A percentile compares a stretch with the other conserved stretches of the same genome.
Conservation (phyloP, 2,113 vertebrate genomes). For the Salvelinus fontinalis region DNA sequence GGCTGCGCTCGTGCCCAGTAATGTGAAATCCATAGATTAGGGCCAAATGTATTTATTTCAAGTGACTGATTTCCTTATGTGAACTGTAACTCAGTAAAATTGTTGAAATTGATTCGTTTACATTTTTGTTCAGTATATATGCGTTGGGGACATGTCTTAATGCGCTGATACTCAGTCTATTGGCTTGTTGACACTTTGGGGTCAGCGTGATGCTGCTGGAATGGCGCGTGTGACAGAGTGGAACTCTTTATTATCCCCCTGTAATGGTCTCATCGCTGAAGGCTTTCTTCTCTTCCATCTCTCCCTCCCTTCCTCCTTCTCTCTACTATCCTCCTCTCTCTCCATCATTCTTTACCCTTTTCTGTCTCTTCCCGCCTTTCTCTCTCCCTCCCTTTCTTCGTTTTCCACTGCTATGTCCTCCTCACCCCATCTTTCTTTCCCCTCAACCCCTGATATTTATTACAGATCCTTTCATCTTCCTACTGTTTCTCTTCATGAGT, state of each 20-base stretch:
- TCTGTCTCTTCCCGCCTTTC: not conserved
- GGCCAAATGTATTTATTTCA: no score
- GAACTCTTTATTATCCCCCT: conserved; percentile 64
- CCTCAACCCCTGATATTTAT: conserved; percentile 43
- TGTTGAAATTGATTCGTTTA: no score
- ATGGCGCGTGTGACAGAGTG: conserved; percentile 74
- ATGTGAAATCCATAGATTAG: no score
- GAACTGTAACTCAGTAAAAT: no score
- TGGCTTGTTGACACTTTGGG: conserved; percentile 79
- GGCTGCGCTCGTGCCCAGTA: no score
- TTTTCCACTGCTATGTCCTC: not conserved
- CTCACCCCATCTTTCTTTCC: not conserved
- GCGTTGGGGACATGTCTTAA: conserved; percentile 53
- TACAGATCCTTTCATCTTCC: conserved; percentile 11
- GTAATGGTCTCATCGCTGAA: conserved; percentile 72
- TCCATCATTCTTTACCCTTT: conserved; percentile 17
- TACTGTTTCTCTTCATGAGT: conserved; percentile 30
- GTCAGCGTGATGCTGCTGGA: conserved; percentile 71
- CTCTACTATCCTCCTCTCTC: conserved; percentile 43
- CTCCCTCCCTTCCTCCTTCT: not conserved
- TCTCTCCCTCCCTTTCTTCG: not conserved
- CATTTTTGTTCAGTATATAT: conserved; percentile 1
- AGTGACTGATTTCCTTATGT: no score
- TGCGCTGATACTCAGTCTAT: conserved; percentile 70
- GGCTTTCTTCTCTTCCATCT: conserved; percentile 41